phyloP scores from a whole-genome alignment of 2,888 invertebrate species.

The Eilema caniola region DNA sequence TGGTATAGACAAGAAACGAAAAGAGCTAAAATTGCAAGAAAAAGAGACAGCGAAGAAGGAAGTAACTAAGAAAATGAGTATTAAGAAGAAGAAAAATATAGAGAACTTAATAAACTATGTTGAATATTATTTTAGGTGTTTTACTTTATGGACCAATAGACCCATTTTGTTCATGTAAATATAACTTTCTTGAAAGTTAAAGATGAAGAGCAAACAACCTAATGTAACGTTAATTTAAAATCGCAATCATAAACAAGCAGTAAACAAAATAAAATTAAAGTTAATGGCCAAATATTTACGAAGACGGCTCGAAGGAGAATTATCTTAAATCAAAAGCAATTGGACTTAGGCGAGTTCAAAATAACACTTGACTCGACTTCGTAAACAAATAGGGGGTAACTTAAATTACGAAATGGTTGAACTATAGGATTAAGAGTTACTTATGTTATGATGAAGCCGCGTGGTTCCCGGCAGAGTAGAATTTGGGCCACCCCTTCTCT shows the following conservation, averaged over 20 bases:
- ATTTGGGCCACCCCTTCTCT: no score
- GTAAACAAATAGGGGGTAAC: conserved; percentile 25
- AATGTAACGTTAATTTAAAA: background rate
- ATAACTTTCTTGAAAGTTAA: background rate
- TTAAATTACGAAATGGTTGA: conserved; percentile 23
- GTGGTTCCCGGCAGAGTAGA: no score
- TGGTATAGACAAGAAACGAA: no score
- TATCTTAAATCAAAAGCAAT: conserved; percentile 31
- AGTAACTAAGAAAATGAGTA: no score
- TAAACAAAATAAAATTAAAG: conserved; percentile 13
- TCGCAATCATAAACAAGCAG: background rate
- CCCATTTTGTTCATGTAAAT: no score
- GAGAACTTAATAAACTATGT: background rate
- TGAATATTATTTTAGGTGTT: background rate
- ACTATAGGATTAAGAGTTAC: conserved; percentile 16
- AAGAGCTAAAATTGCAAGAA: no score
- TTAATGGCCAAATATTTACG: conserved; percentile 23
- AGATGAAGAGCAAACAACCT: background rate
- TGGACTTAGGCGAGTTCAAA: conserved; percentile 9
- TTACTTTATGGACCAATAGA: background rate
- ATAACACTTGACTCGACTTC: conserved; percentile 24
- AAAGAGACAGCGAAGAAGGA: no score
- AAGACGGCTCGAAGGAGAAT: conserved; percentile 16
- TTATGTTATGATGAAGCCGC: background rate
- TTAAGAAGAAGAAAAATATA: no score